These are phyloP conservation scores for Dorcus hopei DNA, from an alignment of 2,888 invertebrate species.

Conservation along the genomic window DNA sequence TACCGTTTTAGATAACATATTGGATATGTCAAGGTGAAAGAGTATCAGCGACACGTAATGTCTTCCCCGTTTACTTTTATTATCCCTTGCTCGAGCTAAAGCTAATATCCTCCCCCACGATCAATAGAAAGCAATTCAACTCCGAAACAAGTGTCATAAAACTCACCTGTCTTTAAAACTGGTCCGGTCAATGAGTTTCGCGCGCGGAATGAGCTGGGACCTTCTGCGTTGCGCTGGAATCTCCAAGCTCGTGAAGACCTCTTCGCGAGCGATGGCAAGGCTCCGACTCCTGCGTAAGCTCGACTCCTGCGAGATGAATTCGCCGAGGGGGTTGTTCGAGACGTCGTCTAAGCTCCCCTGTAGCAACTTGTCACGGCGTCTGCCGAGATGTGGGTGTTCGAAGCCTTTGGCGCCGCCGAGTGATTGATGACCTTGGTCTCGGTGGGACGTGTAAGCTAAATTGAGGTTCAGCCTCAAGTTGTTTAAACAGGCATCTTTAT, in stretches of 20 bases:
- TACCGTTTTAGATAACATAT: no score
- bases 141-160: background rate
- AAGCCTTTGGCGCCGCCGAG: constrained; percentile 6
- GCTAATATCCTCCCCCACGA: no score
- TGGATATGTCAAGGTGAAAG: no score
- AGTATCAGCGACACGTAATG: no score
- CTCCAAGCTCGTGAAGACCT: constrained; percentile 69
- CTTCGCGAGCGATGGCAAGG: constrained; percentile 74
- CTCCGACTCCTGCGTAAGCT: constrained; percentile 65
- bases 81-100: no score
- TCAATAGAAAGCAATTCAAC: no score
- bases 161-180: constrained; percentile 70
- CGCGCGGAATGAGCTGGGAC: constrained; percentile 77
- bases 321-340: constrained; percentile 39
- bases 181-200: constrained; percentile 73
- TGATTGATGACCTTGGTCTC: constrained; percentile 29
- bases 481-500: constrained; percentile 43
- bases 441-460: constrained; percentile 20
- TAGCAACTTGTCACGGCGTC: constrained; percentile 25
- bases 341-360: constrained; percentile 45
- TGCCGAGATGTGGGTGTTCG: constrained; percentile 22
- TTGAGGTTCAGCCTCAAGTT: constrained; percentile 37
- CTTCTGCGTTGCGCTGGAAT: constrained; percentile 64
- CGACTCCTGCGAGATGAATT: constrained; percentile 24
- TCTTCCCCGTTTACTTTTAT: no score